These are phyloP conservation scores for Lethrus apterus DNA, from an alignment of 1,140 invertebrate genomes.

Conservation along the genomic window DNA sequence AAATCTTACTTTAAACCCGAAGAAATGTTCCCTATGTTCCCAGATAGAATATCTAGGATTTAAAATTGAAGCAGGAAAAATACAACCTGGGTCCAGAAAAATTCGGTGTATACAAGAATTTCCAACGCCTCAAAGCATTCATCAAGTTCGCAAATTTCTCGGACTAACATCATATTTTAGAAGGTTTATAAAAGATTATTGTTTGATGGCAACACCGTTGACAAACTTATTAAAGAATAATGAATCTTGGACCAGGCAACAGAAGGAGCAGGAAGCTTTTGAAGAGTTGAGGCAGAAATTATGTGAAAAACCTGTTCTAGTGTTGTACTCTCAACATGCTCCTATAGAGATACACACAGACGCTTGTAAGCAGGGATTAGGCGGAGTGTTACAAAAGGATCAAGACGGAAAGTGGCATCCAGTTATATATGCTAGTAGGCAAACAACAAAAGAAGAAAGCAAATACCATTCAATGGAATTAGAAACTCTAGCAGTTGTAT, in stretches of 20 bases:
- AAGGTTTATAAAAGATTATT: constrained; percentile 28
- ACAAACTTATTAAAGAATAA: constrained; percentile 17
- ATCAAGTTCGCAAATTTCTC: constrained; percentile 21
- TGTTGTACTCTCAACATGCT: no score
- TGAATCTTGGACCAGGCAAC: background rate
- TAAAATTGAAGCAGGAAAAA: background rate
- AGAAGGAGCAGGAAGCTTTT: background rate
- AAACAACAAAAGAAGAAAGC: constrained; percentile 21
- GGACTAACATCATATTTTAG: constrained; percentile 31
- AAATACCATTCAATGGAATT: constrained; percentile 15
- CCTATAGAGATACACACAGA: background rate
- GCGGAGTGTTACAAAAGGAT: no score
- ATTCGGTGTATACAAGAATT: background rate
- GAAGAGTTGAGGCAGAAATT: background rate
- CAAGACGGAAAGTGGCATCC: background rate
- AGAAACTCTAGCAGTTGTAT: background rate
- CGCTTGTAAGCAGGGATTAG: background rate
- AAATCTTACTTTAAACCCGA: background rate
- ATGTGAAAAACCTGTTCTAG: no score
- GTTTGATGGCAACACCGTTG: constrained; percentile 19
- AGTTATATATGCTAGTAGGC: constrained; percentile 5
- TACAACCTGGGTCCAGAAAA: background rate
- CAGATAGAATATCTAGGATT: constrained; percentile 1
- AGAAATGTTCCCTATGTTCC: background rate
- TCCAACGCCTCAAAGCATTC: background rate